Evolutionary conservation across 2,888 invertebrate genomes (phyloP), one percentile per base, ranked within the genome.

Genomic region (Luperina nickerlii): DNA sequence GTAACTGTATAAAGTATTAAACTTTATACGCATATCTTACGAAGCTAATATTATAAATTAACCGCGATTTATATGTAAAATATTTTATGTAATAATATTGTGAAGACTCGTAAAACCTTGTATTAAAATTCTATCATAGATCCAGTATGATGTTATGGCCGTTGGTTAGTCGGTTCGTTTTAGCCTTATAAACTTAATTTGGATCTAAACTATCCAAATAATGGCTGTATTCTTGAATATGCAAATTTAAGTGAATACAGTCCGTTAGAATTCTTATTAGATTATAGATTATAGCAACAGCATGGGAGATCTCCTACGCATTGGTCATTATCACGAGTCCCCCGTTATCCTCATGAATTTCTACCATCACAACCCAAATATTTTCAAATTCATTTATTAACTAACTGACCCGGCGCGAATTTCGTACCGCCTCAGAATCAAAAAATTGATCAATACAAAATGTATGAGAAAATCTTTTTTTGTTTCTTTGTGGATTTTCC

Each of bases 81-180:
- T 63, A 80, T 78, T 79, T 38, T 24, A 79, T 48, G 0, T 57
- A 78, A n/a, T 66, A 79, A 79, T 27, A 67, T 63, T 69, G 9
- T 42, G 18, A 42, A 42, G 15, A 32, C 13, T 32, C 51, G 32
- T 80, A 80, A 80, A 66, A 60, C 11, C 8, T 8, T 18, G 45
- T n/a, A 38, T 78, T 78, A 24, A 78, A 66, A 60, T 27, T 60
- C 3, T 38, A 24, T 48, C 38, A 18, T 48, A 66, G n/a, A 57
- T 32, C n/a, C n/a, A 48, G 32, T 48, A n/a, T 48, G 20, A 48
- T 8, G 13, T 48, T 57, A 27, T 60, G 6, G 1, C 18, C 1
- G 11, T 32, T 48, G 0, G 18, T 48, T 32, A 18, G 18, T 13
- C 20, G 20, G 27, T 18, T 18, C 9, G 13, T 32, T 27, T 66